A percentile compares a stretch with the other conserved stretches of the same genome.
Evolutionary conservation across 1,140 invertebrate genomes (phyloP).

Genomic region (Heliconius hewitsoni): DNA sequence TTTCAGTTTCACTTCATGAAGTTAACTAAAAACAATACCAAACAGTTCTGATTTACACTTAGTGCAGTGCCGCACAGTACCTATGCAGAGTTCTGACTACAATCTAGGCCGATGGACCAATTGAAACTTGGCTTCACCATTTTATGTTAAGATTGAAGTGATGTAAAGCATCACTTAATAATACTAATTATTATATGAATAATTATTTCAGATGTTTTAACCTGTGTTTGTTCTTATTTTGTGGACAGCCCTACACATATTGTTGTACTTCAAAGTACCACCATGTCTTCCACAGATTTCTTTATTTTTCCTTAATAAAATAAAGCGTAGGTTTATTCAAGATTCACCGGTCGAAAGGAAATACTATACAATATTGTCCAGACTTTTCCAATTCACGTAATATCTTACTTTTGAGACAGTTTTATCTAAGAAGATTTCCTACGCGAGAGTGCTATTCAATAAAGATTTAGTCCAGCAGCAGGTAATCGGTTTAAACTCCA

Average conservation of each 20-base stretch:
- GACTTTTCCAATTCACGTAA: not conserved
- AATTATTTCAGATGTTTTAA: not conserved
- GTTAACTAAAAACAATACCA: not conserved
- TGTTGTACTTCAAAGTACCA: not conserved
- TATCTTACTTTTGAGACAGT: constrained; percentile 17
- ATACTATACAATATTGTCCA: constrained; percentile 2
- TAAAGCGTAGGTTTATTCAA: not conserved
- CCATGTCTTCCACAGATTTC: not conserved
- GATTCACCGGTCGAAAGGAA: not conserved
- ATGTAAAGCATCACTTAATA: too few species aligned
- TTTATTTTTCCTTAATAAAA: not conserved
- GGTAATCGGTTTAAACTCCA: constrained; percentile 37
- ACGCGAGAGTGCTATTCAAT: constrained; percentile 17
- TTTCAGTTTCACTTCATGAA: not conserved
- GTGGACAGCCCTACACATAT: not conserved
- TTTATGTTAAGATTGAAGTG: not conserved
- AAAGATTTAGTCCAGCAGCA: constrained; percentile 29
- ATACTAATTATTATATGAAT: not conserved
- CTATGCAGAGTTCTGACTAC: not conserved
- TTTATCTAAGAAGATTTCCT: constrained; percentile 18
- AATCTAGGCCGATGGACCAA: constrained; percentile 12
- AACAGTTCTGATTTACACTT: not conserved
- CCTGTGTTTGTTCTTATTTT: not conserved
- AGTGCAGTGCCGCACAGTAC: not conserved
- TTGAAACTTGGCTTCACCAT: constrained; percentile 9